Evolutionary conservation across 2,797 vertebrate genomes (phyloP), one percentile per base, ranked within the genome.

Genomic region (Argyrosomus regius): DNA sequence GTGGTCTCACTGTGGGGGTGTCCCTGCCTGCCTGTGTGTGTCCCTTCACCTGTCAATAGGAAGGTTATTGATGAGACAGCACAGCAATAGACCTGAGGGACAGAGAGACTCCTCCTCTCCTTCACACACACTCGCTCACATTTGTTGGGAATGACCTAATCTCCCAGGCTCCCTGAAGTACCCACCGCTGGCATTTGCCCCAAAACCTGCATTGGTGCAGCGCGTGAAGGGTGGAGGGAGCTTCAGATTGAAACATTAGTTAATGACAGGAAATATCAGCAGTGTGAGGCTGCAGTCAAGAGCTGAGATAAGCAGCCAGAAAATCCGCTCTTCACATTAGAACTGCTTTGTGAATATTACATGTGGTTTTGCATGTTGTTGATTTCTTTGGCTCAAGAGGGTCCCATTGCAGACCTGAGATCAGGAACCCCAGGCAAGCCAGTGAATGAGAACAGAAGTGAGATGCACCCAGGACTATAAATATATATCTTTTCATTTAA

Each of bases 61-160:
- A 81, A 76, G 71, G 81, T 91, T 90, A 91, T 91, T 92, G 89
- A 91, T 89, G 89, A 87, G 89, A 89, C 88, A 88, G 78, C 85
- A 54, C 81, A 82, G 85, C 82, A 87, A 89, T 80, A 85, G 90
- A 80, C 79, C 78, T 72, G 46, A 86, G 72, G 62, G 77, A 71
- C 26, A 50, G 53, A 65, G 61, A 66, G 50, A 66, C 69, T 57
- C 70, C 78, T 71, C 68, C 74, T 75, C 54, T 71, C 49, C 24
- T 39, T 60, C 18, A 78, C 68, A 53, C 50, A 73, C 68, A 18
- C 67, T 13, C 45, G 46, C 61, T 54, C 73, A 56, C 35, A 39
- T 39, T 39, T 39, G 35, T 39, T 9, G 35, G 35, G 14, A 22
- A 54, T 46, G 22, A 18, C 16, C n/a, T 12, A 1, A 16, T 50